Percentiles rank a stretch among this genome's conserved stretches.
Conservation (phyloP, 2,113 vertebrate genomes). For the Rhinichthys klamathensis region DNA sequence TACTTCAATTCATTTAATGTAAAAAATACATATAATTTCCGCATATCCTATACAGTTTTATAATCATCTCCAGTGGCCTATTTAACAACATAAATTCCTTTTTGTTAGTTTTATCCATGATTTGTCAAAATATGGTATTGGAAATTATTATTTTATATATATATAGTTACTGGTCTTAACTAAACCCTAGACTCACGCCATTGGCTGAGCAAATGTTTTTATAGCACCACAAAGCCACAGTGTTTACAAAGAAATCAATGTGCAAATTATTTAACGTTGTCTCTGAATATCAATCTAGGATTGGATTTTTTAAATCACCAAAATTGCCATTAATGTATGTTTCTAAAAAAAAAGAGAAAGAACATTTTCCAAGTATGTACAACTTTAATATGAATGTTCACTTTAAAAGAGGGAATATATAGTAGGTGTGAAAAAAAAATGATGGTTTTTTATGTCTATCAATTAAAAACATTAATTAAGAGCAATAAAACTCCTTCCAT, state of each 20-base stretch:
- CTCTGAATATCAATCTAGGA: not conserved
- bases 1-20: not conserved
- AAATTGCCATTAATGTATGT: not conserved
- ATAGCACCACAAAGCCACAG: conserved; percentile 13
- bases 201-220: conserved; percentile 2
- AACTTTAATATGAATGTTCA: not conserved
- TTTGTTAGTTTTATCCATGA: not conserved
- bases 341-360: not conserved
- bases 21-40: not conserved
- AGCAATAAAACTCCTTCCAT: not conserved
- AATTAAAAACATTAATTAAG: not conserved
- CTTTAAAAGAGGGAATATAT: not conserved
- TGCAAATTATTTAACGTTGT: not conserved
- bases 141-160: not conserved
- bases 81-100: not conserved
- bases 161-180: not conserved
- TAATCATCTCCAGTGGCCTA: not conserved
- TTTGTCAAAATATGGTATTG: not conserved
- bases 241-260: not conserved
- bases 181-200: not conserved
- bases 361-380: not conserved
- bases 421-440: not conserved
- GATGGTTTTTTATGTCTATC: not conserved
- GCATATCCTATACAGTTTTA: not conserved
- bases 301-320: not conserved